Evolutionary conservation across 1,140 invertebrate species (phyloP), one percentile per base, ranked within the genome.

Genomic region (Zaprionus africanus): DNA sequence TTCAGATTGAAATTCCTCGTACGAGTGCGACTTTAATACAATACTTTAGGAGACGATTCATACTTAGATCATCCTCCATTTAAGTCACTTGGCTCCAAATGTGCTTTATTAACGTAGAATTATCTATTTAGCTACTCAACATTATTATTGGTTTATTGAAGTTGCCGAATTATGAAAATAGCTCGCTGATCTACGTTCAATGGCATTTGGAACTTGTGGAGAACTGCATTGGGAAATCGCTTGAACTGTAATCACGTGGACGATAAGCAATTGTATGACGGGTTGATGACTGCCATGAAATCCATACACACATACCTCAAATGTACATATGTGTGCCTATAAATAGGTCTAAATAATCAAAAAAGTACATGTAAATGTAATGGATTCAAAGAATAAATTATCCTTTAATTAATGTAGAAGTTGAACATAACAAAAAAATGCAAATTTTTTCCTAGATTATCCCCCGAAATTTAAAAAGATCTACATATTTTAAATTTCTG

Each of bases 221-320:
- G 64, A 76, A 77, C 41, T 73, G 70, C 56, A 66, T 73, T 66
- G 62, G 49, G 46, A 77, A 73, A 77, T 73, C 69, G 57, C 31
- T 67, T 67, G 51, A 61, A 56, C 66, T 77, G 62, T 77, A 66
- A 77, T 77, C 75, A 73, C 61, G 38, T 38, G 59, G 38, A 17
- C 69, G 75, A 77, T 77, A 77, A 77, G 69, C 31, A 72, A 65
- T 36, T 65, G 26, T 53, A 66, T 72, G 56, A 65, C 56, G 56
- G 43, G 28, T 66, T 73, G 63, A 73, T 73, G 70, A 61, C 64
- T 66, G 64, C 64, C 19, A 58, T 58, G 26, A 49, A 34, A 9
- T 34, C 17, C 6, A 56, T 31, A n/a, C 53, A 51, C 17, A 34
- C 17, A 9, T 12, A 58, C 34, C 1, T 4, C 38, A 36, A 6